Base-by-base conservation (phyloP, 2,113 vertebrate genomes). In the Vidua chalybeata region DNA sequence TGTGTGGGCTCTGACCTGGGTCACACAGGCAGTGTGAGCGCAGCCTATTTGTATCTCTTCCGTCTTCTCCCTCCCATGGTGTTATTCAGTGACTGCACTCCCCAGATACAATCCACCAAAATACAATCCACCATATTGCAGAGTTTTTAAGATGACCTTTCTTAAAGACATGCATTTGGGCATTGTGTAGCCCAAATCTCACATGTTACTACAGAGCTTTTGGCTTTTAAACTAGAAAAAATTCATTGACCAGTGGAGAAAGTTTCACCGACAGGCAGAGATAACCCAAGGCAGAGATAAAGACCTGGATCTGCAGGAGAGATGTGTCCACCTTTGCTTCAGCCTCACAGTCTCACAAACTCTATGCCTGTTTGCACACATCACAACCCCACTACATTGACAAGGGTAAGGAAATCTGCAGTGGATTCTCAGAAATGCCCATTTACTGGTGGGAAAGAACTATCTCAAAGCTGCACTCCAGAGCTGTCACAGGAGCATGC, bases 1-100 rank as follows among this genome's bases (percentile, higher is more conserved):
- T 94, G 94, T 91, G 81, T 89, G 93, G 82, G 52, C 92, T 88
- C 66, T 94, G 87, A 91, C 85, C 81, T 54, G 58, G 89, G 88
- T 94, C 92, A 91, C 1, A 3, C 24, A 83, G 54, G 20, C 75
- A 76, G 27, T 21, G 5, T 58, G 87, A 93, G 63, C 61, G 26
- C 51, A 94, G 48, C 18, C 55, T 71, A 30, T 77, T 88, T 87
- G n/a, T 80, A 33, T 76, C 63, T 82, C 39, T 45, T n/a, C 61
- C 6, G 2, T 48, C 54, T 83, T 88, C 51, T 77, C 55, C 26
- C 31, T 92, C 49, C 46, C 31, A 14, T 71, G 54, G 82, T 72
- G 83, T 90, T 88, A 56, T 15, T 64, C 39, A 84, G 61, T 10
- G 7, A 56, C 33, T 84, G 75, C 35, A 71, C 52, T 92, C 71